These are phyloP conservation scores for Agonopterix alstromeriana DNA, from an alignment of 2,888 invertebrate genomes.

Conservation along the genomic window DNA sequence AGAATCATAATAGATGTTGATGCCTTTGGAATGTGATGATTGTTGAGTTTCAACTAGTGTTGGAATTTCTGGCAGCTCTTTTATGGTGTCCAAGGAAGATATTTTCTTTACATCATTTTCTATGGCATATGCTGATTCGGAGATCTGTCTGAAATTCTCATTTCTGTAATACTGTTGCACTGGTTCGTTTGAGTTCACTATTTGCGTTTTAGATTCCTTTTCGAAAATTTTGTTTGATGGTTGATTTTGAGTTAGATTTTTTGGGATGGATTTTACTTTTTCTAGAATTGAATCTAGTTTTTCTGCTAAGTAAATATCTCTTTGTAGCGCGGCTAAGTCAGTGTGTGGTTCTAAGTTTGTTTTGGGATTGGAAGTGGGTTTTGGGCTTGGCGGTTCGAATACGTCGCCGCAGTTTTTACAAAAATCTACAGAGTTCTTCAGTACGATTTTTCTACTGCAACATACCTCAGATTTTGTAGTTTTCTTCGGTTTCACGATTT, in stretches of 20 bases:
- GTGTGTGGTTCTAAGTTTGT: no score
- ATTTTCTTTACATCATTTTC: conserved; percentile 24
- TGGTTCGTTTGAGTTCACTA: neutral
- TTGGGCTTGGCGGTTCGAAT: neutral
- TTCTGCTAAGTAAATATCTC: no score
- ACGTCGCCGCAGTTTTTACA: conserved; percentile 37
- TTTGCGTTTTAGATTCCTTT: no score
- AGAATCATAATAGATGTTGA: conserved; percentile 17
- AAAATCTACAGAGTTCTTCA: conserved; percentile 12
- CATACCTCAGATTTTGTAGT: conserved; percentile 45
- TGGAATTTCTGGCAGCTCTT: conserved; percentile 37
- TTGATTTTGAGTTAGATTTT: no score
- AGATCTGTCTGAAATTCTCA: conserved; percentile 40
- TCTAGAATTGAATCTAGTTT: no score
- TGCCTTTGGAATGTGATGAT: neutral
- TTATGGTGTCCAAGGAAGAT: conserved; percentile 43
- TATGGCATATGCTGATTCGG: conserved; percentile 34
- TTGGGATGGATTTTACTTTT: no score
- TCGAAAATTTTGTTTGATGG: no score
- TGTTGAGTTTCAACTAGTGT: neutral
- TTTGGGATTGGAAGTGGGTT: no score
- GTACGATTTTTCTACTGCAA: conserved; percentile 18
- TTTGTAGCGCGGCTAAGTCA: no score
- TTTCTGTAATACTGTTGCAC: conserved; percentile 56
- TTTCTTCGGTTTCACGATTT: conserved; percentile 29